These are phyloP conservation scores for Dromiciops gliroides DNA, from an alignment of 2,113 vertebrate genomes.

Conservation along the genomic window DNA sequence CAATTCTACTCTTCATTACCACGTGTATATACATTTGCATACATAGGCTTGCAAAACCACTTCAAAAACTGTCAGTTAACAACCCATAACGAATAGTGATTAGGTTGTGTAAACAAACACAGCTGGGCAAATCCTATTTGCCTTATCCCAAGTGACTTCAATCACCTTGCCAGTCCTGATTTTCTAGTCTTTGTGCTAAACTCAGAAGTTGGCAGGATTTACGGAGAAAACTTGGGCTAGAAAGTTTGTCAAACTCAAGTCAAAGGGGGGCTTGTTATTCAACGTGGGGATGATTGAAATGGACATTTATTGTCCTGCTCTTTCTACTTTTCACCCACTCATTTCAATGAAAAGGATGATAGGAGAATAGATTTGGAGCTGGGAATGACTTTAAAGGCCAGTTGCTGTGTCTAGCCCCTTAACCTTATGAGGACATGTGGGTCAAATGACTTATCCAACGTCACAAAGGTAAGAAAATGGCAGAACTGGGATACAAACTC, in stretches of 20 bases:
- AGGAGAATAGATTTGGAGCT: not conserved
- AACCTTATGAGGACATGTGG: not conserved
- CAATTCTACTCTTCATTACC: constrained; percentile 18
- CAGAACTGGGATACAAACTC: not conserved
- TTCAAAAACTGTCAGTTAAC: constrained; percentile 32
- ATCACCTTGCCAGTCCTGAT: not conserved
- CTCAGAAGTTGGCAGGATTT: constrained; percentile 15
- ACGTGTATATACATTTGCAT: not conserved
- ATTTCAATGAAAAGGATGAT: not conserved
- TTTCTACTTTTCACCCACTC: not conserved
- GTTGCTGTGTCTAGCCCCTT: not conserved
- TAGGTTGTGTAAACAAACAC: constrained; percentile 40
- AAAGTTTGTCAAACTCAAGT: constrained; percentile 27
- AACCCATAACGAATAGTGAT: constrained; percentile 45
- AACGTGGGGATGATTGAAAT: not conserved
- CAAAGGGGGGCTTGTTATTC: not conserved
- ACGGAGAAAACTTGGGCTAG: constrained; percentile 19
- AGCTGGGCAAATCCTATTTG: constrained; percentile 40
- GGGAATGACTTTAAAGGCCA: not conserved
- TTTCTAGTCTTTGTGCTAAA: constrained; percentile 30
- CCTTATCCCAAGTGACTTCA: constrained; percentile 24
- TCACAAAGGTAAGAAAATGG: not conserved
- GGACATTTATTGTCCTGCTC: not conserved
- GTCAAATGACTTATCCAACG: not conserved
- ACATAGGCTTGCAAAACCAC: not conserved